phyloP scores from a whole-genome alignment of 2,797 vertebrate genomes.

The Peromyscus melanophrys region DNA sequence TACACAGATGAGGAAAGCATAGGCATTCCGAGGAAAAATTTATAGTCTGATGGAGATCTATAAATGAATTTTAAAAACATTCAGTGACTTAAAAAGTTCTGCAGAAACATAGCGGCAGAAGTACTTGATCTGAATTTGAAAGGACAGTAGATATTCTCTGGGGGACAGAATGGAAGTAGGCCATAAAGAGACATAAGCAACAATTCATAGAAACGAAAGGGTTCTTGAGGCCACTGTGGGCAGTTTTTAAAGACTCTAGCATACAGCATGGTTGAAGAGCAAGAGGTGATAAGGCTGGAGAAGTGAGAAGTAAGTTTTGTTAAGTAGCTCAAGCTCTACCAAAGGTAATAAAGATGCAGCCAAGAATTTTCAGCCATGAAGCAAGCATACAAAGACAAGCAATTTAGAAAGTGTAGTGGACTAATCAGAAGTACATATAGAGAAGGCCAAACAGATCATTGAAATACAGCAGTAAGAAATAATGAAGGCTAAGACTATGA shows the following conservation, averaged over 20 bases:
- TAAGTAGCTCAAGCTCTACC: not conserved
- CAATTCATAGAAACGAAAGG: not conserved
- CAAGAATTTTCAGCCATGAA: not conserved
- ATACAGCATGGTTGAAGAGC: not conserved
- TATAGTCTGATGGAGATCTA: not conserved
- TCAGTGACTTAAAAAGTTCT: not conserved
- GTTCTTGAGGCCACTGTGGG: not conserved
- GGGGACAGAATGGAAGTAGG: not conserved
- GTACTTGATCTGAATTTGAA: constrained; percentile 2
- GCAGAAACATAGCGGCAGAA: not conserved
- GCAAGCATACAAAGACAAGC: not conserved
- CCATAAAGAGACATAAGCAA: not conserved
- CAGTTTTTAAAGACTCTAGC: not conserved
- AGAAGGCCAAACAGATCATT: not conserved
- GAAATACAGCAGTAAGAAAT: not conserved
- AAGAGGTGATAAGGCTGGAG: not conserved
- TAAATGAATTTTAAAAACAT: not conserved
- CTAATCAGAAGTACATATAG: not conserved
- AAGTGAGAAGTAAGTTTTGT: not conserved
- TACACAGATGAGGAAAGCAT: not conserved
- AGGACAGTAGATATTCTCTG: constrained; percentile 8
- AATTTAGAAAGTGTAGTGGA: constrained; percentile 35
- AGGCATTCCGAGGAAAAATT: not conserved
- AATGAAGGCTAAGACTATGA: constrained; percentile 9
- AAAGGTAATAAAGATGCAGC: not conserved